Base-by-base conservation (phyloP, 1,140 invertebrate species). In the Zaprionus inermis region DNA sequence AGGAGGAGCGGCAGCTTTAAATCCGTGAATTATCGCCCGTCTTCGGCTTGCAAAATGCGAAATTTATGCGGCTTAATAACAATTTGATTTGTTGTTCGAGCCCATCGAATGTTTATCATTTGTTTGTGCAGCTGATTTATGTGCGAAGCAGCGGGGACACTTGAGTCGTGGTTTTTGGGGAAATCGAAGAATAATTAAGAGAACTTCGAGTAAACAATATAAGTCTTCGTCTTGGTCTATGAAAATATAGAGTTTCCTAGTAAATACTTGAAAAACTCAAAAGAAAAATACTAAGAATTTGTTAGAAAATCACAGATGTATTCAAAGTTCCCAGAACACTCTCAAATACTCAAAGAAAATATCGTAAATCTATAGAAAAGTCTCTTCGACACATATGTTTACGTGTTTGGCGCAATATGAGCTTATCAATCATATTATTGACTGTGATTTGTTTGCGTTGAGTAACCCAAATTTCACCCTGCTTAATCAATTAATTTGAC, bases 21-120 rank as follows among this genome's bases (percentile, higher is more conserved):
- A 36, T 56, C 72, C 61, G 28, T 69, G 58, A 74, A 61, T 61
- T 28, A 74, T 74, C 32, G 41, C 24, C 12, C 30, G 65, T 68
- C 64, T 61, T 55, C 57, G 32, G 64, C 36, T 24, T 55, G 22
- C 28, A 56, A 49, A 61, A 69, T 69, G 57, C 34, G 51, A 69
- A 69, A 69, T 74, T 69, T 74, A 74, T 74, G 72, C 57, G 36
- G 38, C 44, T 69, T 69, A 70, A 74, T 69, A 74, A 69, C 44
- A 54, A 55, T 70, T 69, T 74, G 66, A 74, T 74, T 74, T 74
- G 65, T 74, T 63, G 72, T 51, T 67, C 57, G 41, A 66, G 18
- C 56, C 28, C 28, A 67, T 54, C 49, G 56, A 67, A 34, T 61
- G 36, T 69, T 69, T 69, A 74, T 69, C 32, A 69, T 57, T 60